phyloP scores from a whole-genome alignment of 2,113 vertebrate species.

The Octodon degus region DNA sequence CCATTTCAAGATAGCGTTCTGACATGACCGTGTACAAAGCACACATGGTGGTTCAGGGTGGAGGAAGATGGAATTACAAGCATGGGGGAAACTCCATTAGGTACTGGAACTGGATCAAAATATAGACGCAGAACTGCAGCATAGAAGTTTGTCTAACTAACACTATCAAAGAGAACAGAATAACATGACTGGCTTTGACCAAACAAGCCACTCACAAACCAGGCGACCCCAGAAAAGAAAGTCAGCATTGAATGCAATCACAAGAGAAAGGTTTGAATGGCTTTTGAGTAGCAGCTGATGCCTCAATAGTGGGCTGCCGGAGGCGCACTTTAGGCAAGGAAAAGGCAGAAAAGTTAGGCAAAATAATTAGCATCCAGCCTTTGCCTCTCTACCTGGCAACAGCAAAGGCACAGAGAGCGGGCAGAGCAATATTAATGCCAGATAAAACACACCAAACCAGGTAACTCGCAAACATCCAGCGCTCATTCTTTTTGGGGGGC shows the following conservation, averaged over 20 bases:
- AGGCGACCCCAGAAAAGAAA: background rate
- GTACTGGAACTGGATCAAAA: background rate
- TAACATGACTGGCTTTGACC: background rate
- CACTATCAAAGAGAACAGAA: background rate
- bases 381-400: background rate
- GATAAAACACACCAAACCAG: background rate
- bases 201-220: background rate
- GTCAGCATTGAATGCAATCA: background rate
- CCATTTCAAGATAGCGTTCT: constrained; percentile 2
- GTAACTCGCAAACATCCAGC: background rate
- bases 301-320: background rate
- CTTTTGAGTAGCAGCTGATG: background rate
- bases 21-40: background rate
- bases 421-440: background rate
- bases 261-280: background rate
- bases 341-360: background rate
- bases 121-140: background rate
- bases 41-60: background rate
- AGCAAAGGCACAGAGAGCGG: constrained; percentile 13
- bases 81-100: background rate
- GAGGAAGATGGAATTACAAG: background rate
- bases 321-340: background rate
- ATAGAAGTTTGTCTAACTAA: background rate
- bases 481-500: background rate
- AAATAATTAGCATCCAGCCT: background rate